Percentiles rank a stretch among this genome's conserved stretches.
Conservation (phyloP, 2,888 invertebrate genomes). For the Cryptocephalus primarius region DNA sequence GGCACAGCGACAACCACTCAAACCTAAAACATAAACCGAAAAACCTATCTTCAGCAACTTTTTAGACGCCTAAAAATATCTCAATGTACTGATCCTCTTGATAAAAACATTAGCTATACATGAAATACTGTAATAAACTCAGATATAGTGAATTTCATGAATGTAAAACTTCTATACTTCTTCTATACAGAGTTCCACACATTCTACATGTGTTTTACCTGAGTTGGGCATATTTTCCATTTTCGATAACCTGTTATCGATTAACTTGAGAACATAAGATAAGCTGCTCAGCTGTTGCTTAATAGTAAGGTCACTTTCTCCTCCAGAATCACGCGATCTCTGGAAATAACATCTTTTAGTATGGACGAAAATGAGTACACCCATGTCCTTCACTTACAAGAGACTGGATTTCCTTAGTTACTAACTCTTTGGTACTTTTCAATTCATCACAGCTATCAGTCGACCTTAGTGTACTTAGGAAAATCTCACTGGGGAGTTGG, state of each 20-base stretch:
- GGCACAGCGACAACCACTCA: no score
- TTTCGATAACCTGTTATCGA: slow-evolving; percentile 46
- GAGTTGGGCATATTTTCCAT: slow-evolving; percentile 26
- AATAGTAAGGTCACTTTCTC: slow-evolving; percentile 69
- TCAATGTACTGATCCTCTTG: no score
- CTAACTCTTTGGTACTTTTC: slow-evolving; percentile 65
- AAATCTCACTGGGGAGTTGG: slow-evolving; percentile 67
- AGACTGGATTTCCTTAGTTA: slow-evolving; percentile 71
- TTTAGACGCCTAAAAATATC: no score
- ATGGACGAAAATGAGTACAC: no score
- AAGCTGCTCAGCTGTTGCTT: slow-evolving; percentile 81
- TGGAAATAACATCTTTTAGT: slow-evolving; percentile 17
- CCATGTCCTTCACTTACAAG: slow-evolving; percentile 41
- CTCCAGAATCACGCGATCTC: slow-evolving; percentile 77
- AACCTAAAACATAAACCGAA: no score
- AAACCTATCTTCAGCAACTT: no score
- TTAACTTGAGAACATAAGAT: slow-evolving; percentile 64
- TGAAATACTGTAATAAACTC: no score
- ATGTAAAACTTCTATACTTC: no score
- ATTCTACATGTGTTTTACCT: slow-evolving; percentile 6
- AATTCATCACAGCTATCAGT: slow-evolving; percentile 75
- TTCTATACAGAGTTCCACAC: no score
- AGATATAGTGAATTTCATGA: no score
- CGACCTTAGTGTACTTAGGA: slow-evolving; percentile 69
- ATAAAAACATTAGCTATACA: no score